Conservation (phyloP, 1,140 invertebrate species). For the Druon quercuslanigerum region DNA sequence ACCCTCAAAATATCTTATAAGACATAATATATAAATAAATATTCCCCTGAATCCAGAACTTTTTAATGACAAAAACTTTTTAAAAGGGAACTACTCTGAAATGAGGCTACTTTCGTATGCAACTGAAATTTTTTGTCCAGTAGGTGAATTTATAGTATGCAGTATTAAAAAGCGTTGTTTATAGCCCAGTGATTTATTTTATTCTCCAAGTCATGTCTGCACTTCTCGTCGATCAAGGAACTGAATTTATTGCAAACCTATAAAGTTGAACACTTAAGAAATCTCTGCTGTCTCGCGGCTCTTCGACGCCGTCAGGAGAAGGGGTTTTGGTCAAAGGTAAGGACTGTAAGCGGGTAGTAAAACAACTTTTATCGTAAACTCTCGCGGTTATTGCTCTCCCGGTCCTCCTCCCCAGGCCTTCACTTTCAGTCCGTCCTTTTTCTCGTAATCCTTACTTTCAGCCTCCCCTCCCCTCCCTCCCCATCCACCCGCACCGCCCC, state of each 20-base stretch:
- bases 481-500: background rate
- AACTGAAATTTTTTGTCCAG: no score
- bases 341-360: constrained; percentile 45
- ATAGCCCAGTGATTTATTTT: background rate
- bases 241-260: constrained; percentile 22
- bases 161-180: constrained; percentile 6
- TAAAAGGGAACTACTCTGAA: no score
- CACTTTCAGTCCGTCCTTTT: constrained; percentile 29
- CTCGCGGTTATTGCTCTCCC: constrained; percentile 44
- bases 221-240: constrained; percentile 22
- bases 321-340: constrained; percentile 34
- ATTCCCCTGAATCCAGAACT: no score
- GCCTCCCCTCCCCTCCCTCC: background rate
- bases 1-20: no score
- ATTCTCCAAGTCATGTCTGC: background rate
- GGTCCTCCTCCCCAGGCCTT: constrained; percentile 19
- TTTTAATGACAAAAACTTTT: no score
- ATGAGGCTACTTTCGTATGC: no score
- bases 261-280: constrained; percentile 27
- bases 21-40: no score
- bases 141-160: background rate
- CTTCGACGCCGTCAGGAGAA: constrained; percentile 12
- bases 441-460: constrained; percentile 37
- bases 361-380: constrained; percentile 61
- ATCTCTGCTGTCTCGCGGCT: constrained; percentile 34